A percentile compares a stretch with the other conserved stretches of the same genome.
Conservation (phyloP, 2,797 vertebrate genomes). For the Myiotriccus ornatus region DNA sequence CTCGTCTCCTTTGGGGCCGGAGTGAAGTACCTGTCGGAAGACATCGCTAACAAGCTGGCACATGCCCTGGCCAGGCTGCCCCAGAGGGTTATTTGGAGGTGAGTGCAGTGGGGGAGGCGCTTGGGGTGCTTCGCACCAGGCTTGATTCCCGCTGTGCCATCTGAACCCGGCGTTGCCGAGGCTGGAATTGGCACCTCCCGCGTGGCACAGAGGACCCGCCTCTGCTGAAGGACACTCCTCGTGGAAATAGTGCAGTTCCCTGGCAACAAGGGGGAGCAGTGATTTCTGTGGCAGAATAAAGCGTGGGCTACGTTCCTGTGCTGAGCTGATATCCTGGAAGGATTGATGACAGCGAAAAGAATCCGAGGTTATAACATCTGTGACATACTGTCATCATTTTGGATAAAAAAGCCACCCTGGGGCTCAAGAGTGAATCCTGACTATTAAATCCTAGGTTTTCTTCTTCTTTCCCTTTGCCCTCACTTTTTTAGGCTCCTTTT, state of each 20-base stretch:
- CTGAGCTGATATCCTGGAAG: neutral
- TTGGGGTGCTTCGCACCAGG: neutral
- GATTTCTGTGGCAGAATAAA: neutral
- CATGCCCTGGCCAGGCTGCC: slow-evolving; percentile 88
- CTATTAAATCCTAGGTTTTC: neutral
- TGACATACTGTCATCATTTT: neutral
- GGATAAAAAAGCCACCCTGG: neutral
- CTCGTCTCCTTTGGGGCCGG: slow-evolving; percentile 97
- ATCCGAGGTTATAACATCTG: neutral
- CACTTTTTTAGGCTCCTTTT: neutral
- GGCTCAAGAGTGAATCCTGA: neutral
- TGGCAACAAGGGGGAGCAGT: neutral
- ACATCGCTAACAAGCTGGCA: slow-evolving; percentile 91
- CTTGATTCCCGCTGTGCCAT: neutral
- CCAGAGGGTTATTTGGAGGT: slow-evolving; percentile 97
- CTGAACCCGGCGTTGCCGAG: neutral
- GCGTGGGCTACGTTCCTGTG: neutral
- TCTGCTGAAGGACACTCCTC: neutral
- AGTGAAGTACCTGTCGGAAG: slow-evolving; percentile 95
- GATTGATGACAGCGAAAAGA: neutral
- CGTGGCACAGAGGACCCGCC: neutral
- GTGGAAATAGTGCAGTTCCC: neutral
- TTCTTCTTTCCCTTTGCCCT: neutral
- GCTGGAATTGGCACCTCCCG: neutral
- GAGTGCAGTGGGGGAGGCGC: neutral